Conservation (phyloP, 1,140 invertebrate species). For the Uloborus diversus region DNA sequence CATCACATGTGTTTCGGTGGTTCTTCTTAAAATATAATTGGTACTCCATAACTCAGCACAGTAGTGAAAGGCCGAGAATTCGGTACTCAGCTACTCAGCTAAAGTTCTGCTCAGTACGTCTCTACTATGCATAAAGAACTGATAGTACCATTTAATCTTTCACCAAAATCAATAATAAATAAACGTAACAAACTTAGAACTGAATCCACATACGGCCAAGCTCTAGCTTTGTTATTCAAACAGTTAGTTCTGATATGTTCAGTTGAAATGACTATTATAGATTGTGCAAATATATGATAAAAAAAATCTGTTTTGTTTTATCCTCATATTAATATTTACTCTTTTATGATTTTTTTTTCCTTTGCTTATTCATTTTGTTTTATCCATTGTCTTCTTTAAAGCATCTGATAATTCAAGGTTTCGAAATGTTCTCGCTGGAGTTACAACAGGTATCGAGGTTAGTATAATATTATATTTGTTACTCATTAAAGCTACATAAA, state of each 20-base stretch:
- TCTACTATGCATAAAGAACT: too few species aligned
- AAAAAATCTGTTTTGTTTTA: neutral
- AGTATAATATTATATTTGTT: neutral
- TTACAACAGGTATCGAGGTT: constrained; percentile 20
- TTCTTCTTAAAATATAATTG: too few species aligned
- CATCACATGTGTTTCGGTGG: too few species aligned
- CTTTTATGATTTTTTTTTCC: neutral
- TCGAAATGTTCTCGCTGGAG: constrained; percentile 20
- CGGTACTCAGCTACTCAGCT: too few species aligned
- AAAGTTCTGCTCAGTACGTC: too few species aligned
- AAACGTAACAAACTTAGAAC: too few species aligned
- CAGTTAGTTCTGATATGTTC: neutral
- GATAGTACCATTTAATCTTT: too few species aligned
- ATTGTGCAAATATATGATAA: neutral
- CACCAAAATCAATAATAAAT: too few species aligned
- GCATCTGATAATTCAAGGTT: constrained; percentile 5
- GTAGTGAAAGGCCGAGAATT: too few species aligned
- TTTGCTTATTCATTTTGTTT: neutral
- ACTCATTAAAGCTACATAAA: too few species aligned
- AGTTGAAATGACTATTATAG: neutral
- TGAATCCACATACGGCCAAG: too few species aligned
- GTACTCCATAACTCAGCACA: too few species aligned
- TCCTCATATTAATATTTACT: neutral
- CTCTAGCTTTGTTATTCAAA: neutral
- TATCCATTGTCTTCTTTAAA: neutral